A percentile compares a stretch with the other conserved stretches of the same genome.
Evolutionary conservation across 2,888 invertebrate species (phyloP).

Genomic region (Auanema sp.): DNA sequence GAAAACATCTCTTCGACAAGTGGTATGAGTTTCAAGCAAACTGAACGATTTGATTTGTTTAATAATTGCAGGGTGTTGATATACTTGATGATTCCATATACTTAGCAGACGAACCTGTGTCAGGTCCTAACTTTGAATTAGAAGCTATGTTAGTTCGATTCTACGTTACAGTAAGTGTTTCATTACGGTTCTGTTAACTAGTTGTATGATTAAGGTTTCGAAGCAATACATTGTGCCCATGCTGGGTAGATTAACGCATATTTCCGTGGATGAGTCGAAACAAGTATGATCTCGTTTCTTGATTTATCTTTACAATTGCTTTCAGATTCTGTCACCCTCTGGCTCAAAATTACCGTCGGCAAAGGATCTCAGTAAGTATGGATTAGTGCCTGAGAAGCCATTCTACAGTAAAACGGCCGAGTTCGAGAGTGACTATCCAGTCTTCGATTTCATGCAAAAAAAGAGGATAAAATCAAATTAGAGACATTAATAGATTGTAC

Average conservation of each 20-base stretch:
- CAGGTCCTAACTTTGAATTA: slow-evolving; percentile 79
- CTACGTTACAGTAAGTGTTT: slow-evolving; percentile 45
- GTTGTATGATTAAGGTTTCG: slow-evolving; percentile 16
- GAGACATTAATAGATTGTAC: not conserved
- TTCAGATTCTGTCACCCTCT: slow-evolving; percentile 43
- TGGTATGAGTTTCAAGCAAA: slow-evolving; percentile 16
- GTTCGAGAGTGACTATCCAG: slow-evolving; percentile 41
- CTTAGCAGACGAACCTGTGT: slow-evolving; percentile 75
- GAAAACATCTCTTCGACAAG: slow-evolving; percentile 48
- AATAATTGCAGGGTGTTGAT: slow-evolving; percentile 66
- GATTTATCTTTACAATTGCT: not conserved
- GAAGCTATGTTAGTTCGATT: slow-evolving; percentile 72
- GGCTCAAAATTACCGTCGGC: slow-evolving; percentile 31
- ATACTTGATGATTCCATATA: slow-evolving; percentile 78
- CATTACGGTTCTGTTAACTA: not conserved
- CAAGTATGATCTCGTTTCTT: slow-evolving; percentile 31
- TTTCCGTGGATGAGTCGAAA: slow-evolving; percentile 57
- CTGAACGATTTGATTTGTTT: slow-evolving; percentile 5
- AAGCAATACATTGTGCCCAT: slow-evolving; percentile 59
- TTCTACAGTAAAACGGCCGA: slow-evolving; percentile 43
- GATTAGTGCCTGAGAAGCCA: slow-evolving; percentile 47
- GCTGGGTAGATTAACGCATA: slow-evolving; percentile 58
- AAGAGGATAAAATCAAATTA: slow-evolving; percentile 6
- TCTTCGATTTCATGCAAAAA: slow-evolving; percentile 49
- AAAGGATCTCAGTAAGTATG: slow-evolving; percentile 46